Percentiles rank a stretch among this genome's conserved stretches.
These are phyloP conservation scores for Chaenogobius annularis DNA, from an alignment of 2,113 vertebrate species.

Conservation along the genomic window DNA sequence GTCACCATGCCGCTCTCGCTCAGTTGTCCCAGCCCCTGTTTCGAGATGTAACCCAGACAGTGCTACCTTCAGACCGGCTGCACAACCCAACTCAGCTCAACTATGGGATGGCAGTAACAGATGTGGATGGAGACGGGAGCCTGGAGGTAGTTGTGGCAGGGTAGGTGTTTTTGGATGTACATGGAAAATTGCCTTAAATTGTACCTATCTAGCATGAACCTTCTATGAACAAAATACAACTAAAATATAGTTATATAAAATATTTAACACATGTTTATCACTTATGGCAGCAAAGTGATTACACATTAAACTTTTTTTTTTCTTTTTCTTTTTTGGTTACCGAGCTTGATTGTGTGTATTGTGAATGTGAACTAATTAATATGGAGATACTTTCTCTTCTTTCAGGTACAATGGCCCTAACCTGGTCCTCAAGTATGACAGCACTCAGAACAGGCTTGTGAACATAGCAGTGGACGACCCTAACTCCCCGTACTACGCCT, in stretches of 20 bases:
- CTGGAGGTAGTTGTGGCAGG: slow-evolving; percentile 93
- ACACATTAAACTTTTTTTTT: background rate
- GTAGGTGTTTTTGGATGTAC: slow-evolving; percentile 67
- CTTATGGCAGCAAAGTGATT: background rate
- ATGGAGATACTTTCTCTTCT: background rate
- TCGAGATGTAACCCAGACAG: slow-evolving; percentile 75
- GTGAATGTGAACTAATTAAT: too few species aligned
- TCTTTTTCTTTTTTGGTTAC: too few species aligned
- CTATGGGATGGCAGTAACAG: slow-evolving; percentile 92
- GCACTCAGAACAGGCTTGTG: slow-evolving; percentile 75
- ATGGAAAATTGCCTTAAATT: too few species aligned
- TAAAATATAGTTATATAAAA: background rate
- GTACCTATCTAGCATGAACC: background rate
- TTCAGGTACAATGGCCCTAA: slow-evolving; percentile 91
- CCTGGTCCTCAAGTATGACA: slow-evolving; percentile 90
- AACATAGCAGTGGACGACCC: slow-evolving; percentile 86
- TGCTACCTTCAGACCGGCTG: slow-evolving; percentile 85
- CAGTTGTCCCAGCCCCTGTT: slow-evolving; percentile 84
- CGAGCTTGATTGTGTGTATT: too few species aligned
- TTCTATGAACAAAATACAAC: background rate
- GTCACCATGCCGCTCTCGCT: slow-evolving; percentile 59
- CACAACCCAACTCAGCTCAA: slow-evolving; percentile 93
- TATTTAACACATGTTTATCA: background rate
- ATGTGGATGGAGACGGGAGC: slow-evolving; percentile 88
- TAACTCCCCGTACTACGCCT: slow-evolving; percentile 83